Evolutionary conservation across 2,888 invertebrate species (phyloP), one percentile per base, ranked within the genome.

Genomic region (Flexamia atlantica): DNA sequence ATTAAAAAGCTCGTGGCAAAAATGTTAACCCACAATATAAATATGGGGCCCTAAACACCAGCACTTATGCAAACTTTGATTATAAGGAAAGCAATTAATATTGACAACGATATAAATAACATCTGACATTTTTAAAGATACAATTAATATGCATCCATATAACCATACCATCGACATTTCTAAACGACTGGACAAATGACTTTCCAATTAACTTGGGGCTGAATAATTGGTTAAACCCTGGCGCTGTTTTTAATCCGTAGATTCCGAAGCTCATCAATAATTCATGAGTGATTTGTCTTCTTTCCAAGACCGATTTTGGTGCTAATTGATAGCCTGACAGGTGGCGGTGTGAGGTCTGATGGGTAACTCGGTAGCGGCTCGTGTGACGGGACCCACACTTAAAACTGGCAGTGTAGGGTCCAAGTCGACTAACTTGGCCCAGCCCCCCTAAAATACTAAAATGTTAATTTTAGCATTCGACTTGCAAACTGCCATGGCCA

Each of bases 201-300:
- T 30, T 64, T 30, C 64, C 64, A 64, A 64, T 64, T 28, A 64
- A 23, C 57, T 57, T 25, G 30, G 64, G 64, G 20, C 25, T 12
- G n/a, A 64, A 64, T 64, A 64, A 64, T 64, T 64, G 64, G 64
- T 64, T 30, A 64, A 30, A 64, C 64, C 28, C 4, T 28, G 30
- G 20, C 64, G 64, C 64, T 5, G 30, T 5, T 25, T 64, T 64
- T 30, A 64, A 64, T 64, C 64, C 28, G 30, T 28, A 17, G 64
- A 64, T 28, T 64, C 28, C 64, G 64, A 17, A 14, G 5, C 64
- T 64, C 3, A 64, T 64, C 2, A 28, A 64, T 64, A 64, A 64
- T 64, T 28, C 64, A 64, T 64, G 30, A 64, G 64, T 64, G 64
- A 64, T 64, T 64, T 64, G 64, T 64, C 64, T 64, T 30, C 64